These are phyloP conservation scores for Tribolium castaneum DNA, from an alignment of 1,140 invertebrate genomes.

Conservation along the genomic window DNA sequence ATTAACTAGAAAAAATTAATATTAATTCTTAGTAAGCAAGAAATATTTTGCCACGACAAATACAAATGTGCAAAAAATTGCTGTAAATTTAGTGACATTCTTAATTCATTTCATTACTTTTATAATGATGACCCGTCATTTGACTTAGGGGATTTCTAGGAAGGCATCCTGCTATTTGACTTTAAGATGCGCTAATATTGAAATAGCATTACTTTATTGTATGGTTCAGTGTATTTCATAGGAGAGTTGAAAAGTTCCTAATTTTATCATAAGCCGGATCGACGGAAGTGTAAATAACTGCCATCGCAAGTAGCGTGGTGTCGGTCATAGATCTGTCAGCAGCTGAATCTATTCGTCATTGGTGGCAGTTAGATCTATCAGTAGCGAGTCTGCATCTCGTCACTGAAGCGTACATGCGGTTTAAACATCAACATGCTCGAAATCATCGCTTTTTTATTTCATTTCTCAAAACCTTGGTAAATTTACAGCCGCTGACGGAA, in stretches of 20 bases:
- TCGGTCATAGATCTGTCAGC: slow-evolving; percentile 41
- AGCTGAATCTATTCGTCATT: slow-evolving; percentile 40
- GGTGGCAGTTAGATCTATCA: slow-evolving; percentile 41
- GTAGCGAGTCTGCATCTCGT: slow-evolving; percentile 34
- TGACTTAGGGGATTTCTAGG: too few relatives aligned
- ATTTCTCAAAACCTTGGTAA: slow-evolving; percentile 40
- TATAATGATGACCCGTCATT: too few relatives aligned
- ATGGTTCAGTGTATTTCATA: too few relatives aligned
- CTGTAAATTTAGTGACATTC: too few relatives aligned
- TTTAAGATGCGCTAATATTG: too few relatives aligned
- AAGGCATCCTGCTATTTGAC: too few relatives aligned
- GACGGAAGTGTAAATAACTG: slow-evolving; percentile 41
- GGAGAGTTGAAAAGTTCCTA: neutral
- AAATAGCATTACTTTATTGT: too few relatives aligned
- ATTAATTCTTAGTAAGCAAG: too few relatives aligned
- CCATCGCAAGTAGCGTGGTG: slow-evolving; percentile 12
- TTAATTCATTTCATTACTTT: too few relatives aligned
- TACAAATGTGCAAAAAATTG: too few relatives aligned
- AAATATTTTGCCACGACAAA: too few relatives aligned
- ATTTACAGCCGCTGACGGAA: slow-evolving; percentile 24
- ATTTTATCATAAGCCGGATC: slow-evolving; percentile 14
- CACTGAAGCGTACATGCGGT: slow-evolving; percentile 29
- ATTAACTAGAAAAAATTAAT: too few relatives aligned
- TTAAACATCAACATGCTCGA: slow-evolving; percentile 38
- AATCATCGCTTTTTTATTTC: slow-evolving; percentile 36